Percentiles rank a stretch among this genome's conserved stretches.
phyloP scores from a whole-genome alignment of 1,140 invertebrate genomes.

The Listronotus oregonensis region DNA sequence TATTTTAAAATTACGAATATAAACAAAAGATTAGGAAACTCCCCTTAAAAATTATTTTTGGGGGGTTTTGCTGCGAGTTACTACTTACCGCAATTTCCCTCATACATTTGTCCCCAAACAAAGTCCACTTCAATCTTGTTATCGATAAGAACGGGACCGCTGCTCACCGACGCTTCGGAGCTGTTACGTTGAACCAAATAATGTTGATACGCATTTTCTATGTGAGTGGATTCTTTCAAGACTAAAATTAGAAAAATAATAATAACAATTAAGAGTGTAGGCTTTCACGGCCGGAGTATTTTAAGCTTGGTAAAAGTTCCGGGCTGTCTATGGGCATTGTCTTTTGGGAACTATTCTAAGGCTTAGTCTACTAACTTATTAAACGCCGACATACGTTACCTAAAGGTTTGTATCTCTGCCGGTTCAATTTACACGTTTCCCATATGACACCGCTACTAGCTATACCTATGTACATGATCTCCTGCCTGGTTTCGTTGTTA shows the following conservation, averaged over 20 bases:
- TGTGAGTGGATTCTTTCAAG: constrained; percentile 40
- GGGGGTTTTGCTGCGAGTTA: no score
- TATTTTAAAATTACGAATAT: no score
- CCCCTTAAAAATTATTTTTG: no score
- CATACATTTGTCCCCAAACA: constrained; percentile 67
- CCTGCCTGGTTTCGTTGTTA: constrained; percentile 78
- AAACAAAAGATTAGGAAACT: no score
- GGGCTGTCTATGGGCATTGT: no score
- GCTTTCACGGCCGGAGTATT: no score
- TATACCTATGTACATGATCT: constrained; percentile 90
- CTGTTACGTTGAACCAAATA: constrained; percentile 61
- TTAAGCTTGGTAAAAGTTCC: no score
- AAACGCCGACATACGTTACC: no score
- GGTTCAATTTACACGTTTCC: constrained; percentile 77
- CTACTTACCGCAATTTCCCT: constrained; percentile 61
- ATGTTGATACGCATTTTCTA: constrained; percentile 85
- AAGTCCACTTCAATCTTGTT: constrained; percentile 72
- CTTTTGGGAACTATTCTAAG: no score
- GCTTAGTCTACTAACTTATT: no score
- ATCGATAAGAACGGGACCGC: constrained; percentile 34
- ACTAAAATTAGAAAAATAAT: no score
- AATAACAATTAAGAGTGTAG: no score
- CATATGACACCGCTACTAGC: constrained; percentile 75
- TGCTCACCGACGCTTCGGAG: background rate
- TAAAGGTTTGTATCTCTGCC: constrained; percentile 67